A percentile compares a stretch with the other conserved stretches of the same genome.
Conservation (phyloP, 2,888 invertebrate genomes). For the Drosophila nigritarsus region DNA sequence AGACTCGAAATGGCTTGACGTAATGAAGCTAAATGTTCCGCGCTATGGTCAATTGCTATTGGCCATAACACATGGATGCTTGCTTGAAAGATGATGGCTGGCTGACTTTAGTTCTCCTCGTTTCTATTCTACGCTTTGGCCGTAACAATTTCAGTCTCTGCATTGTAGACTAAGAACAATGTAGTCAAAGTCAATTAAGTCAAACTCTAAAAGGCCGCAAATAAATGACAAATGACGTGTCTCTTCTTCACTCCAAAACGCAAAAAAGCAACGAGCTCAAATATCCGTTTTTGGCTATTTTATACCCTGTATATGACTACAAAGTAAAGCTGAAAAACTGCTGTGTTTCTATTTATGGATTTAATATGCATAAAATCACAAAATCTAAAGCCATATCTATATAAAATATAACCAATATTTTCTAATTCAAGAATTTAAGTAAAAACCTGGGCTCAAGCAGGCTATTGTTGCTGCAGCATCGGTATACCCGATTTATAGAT, state of each 20-base stretch:
- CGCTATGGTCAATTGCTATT: conserved; percentile 77
- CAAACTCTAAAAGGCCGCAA: conserved; percentile 73
- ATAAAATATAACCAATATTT: neutral
- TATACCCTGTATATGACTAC: conserved; percentile 9
- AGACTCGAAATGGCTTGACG: conserved; percentile 72
- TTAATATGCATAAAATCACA: neutral
- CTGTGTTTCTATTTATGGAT: neutral
- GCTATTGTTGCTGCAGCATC: neutral
- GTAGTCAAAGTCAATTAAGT: conserved; percentile 74
- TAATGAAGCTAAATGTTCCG: conserved; percentile 79
- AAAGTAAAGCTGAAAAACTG: neutral
- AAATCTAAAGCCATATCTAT: neutral
- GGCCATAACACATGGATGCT: conserved; percentile 68
- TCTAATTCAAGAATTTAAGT: no score
- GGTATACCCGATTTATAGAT: neutral
- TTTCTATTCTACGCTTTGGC: conserved; percentile 23
- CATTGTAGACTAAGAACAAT: conserved; percentile 14
- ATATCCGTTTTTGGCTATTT: neutral
- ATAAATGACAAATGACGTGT: conserved; percentile 79
- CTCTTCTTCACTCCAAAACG: conserved; percentile 48
- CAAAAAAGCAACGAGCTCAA: conserved; percentile 20
- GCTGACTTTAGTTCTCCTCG: conserved; percentile 10
- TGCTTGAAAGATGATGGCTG: conserved; percentile 44
- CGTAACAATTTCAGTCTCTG: conserved; percentile 43
- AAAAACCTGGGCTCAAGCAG: neutral